Evolutionary conservation across 1,140 invertebrate genomes (phyloP).

Genomic region (Alviniconcha marisindica): DNA sequence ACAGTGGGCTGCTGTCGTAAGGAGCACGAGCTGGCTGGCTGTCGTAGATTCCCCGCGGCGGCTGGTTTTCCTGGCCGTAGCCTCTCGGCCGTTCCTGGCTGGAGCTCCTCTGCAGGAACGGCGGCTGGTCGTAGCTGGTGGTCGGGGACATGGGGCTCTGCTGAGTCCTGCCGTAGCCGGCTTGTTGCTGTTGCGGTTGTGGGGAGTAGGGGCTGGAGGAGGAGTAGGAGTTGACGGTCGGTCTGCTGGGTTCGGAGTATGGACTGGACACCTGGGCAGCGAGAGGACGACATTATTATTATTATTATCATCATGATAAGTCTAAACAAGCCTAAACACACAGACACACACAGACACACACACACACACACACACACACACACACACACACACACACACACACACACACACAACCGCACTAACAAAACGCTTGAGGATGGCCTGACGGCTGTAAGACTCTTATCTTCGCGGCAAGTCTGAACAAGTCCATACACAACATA

Average conservation of each 20-base stretch:
- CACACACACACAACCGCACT: too few species aligned
- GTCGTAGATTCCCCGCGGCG: neutral
- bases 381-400: too few species aligned
- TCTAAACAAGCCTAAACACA: too few species aligned
- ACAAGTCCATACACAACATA: too few species aligned
- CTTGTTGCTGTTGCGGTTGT: neutral
- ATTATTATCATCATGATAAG: too few species aligned
- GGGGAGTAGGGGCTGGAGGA: neutral
- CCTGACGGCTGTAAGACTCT: too few species aligned
- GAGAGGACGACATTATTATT: too few species aligned
- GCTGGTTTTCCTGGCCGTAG: neutral
- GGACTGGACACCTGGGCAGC: slow-evolving; percentile 12
- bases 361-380: too few species aligned
- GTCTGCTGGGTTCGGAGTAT: slow-evolving; percentile 17
- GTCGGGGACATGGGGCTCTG: slow-evolving; percentile 24
- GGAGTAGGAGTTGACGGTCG: neutral
- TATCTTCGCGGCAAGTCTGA: too few species aligned
- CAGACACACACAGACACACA: too few species aligned
- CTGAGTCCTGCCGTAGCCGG: slow-evolving; percentile 1
- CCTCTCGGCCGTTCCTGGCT: slow-evolving; percentile 5
- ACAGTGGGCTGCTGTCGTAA: neutral
- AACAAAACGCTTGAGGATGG: too few species aligned
- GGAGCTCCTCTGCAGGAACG: slow-evolving; percentile 1
- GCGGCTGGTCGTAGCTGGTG: slow-evolving; percentile 7
- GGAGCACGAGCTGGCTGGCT: neutral